phyloP scores from a whole-genome alignment of 2,888 invertebrate genomes.

The Drosophila kanekoi region DNA sequence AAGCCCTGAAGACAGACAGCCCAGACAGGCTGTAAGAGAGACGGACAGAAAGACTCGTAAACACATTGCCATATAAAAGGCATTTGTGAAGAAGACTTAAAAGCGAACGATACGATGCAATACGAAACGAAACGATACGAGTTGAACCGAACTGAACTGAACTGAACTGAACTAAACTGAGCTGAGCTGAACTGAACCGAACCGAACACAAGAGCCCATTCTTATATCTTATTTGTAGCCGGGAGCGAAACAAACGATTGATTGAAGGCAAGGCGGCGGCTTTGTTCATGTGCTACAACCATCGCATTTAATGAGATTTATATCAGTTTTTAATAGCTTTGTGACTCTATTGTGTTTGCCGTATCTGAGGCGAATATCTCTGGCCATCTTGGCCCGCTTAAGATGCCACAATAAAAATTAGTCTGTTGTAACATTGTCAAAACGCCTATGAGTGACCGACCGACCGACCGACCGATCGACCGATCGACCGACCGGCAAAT shows the following conservation, averaged over 20 bases:
- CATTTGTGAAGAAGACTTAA: conserved; percentile 38
- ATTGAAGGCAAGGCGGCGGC: conserved; percentile 72
- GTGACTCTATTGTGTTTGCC: conserved; percentile 73
- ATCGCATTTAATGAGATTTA: conserved; percentile 81
- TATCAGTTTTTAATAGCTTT: conserved; percentile 81
- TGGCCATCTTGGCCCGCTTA: conserved; percentile 40
- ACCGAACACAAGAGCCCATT: conserved; percentile 63
- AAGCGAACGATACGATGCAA: conserved; percentile 25
- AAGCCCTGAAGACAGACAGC: conserved; percentile 13
- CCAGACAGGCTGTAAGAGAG: neutral
- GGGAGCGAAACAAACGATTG: conserved; percentile 79
- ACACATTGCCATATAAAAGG: conserved; percentile 47
- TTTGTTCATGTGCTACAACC: conserved; percentile 78
- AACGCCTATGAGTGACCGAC: conserved; percentile 64
- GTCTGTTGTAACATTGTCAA: conserved; percentile 69
- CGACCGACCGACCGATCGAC: neutral
- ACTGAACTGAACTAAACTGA: conserved; percentile 17
- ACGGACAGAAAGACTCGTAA: conserved; percentile 39
- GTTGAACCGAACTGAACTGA: conserved; percentile 28
- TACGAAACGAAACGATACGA: conserved; percentile 31
- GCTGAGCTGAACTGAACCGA: conserved; percentile 21
- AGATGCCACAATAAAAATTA: conserved; percentile 62
- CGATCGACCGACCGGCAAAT: conserved; percentile 6
- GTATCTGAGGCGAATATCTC: conserved; percentile 55
- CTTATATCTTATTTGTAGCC: conserved; percentile 65